Base-by-base conservation (phyloP, 2,113 vertebrate species). In the Brachyhypopomus gauderio region DNA sequence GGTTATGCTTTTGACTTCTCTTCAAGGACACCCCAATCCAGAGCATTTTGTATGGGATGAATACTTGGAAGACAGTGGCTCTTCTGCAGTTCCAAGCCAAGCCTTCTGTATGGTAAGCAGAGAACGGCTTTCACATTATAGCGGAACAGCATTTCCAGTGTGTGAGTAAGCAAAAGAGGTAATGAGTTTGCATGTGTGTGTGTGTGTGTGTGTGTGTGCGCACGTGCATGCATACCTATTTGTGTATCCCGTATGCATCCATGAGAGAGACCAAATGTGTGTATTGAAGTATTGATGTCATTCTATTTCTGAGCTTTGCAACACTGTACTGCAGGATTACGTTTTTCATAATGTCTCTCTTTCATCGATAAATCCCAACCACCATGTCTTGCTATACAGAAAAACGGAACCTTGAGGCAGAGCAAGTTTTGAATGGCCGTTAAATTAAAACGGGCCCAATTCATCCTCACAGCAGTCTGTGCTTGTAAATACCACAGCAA, bases 31-130 rank as follows among this genome's bases (percentile, higher is more conserved):
- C 83, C 93, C 91, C 3, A 92, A 94, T 84, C 92, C 94, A 63
- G 94, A 93, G 88, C 86, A 74, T 78, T 96, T 97, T 85, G 86
- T 91, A 3, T 97, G 96, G 96, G 94, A 94, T 74, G 92, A 93
- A 2, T 96, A 97, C 80, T 90, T 96, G 81, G 92, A 95, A 87
- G 94, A 96, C 85, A 95, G 91, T 0, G 86, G 90, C 38, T 91
- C 93, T 3, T 88, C 89, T 23, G 93, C 95, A 66, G 94, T 92
- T 72, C 95, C 95, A 60, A 89, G 86, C 75, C 88, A 94, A 84
- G 93, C 92, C 1, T 97, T 97, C 88, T 93, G 91, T 85, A 83
- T 89, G 93, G 96, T 97, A 88, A 89, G 89, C 72, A 75, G 25
- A 20, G 41, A 41, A 36, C n/a, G 17, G 22, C n/a, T 19, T 2